Base-by-base conservation (phyloP, 2,113 vertebrate genomes). In the Tylochromis polylepis region DNA sequence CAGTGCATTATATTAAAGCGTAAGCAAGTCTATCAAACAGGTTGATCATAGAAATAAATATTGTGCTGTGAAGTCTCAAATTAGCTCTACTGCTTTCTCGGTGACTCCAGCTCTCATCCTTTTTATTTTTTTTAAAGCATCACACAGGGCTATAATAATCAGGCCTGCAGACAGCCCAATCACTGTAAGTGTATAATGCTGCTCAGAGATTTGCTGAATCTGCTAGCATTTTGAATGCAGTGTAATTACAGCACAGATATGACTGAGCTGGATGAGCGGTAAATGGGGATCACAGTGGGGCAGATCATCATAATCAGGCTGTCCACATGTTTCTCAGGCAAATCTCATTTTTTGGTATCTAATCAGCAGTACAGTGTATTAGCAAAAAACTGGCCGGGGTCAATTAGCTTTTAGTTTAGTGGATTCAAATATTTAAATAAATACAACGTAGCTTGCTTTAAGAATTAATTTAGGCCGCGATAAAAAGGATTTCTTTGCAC, bases 191-290 rank as follows among this genome's bases (percentile, higher is more conserved):
- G 94, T 94, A 95, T 96, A 96, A 97, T 96, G 96, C 97, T 96
- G 91, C 95, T 95, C 90, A 96, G 94, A 96, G 96, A 96, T 88
- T 4, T 89, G 56, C 92, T 96, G 95, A 97, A 97, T 97, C 96
- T 97, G 97, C 94, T 95, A 95, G 94, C 94, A 94, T 97, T 96
- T 96, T 88, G 82, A 95, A 94, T 93, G 95, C 95, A 89, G 86
- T 94, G 95, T 97, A 96, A 97, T 97, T 96, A 96, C 93, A 95
- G 95, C 93, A 67, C 90, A 93, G 96, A 95, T 94, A 95, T 92
- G 89, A 91, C 84, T 80, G 94, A 95, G 96, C 93, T 91, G 94
- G 95, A 95, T 96, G 91, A 93, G 90, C 88, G 43, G 87, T 79
- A 95, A 95, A 95, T 46, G 78, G 93, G 96, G 95, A 97, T 97